A percentile compares a stretch with the other conserved stretches of the same genome.
These are phyloP conservation scores for Balaeniceps rex DNA, from an alignment of 2,113 vertebrate genomes.

Conservation along the genomic window DNA sequence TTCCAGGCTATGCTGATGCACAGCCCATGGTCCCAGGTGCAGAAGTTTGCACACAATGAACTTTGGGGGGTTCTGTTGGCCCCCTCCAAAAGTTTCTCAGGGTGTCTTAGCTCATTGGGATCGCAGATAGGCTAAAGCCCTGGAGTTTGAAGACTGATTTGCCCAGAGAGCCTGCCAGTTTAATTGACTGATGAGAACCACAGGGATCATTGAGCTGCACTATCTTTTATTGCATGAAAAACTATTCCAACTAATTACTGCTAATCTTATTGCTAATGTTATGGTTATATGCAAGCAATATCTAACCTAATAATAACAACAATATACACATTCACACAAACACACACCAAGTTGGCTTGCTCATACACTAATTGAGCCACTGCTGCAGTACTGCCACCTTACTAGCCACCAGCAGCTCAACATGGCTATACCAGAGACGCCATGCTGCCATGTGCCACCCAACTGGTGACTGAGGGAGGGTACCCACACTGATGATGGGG, in stretches of 20 bases:
- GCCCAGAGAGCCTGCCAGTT: not conserved
- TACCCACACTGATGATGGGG: not conserved
- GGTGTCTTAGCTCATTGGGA: not conserved
- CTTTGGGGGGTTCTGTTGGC: not conserved
- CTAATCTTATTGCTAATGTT: not conserved
- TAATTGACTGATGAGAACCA: not conserved
- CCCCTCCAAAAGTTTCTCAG: not conserved
- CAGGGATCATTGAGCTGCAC: not conserved
- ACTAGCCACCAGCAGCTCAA: not conserved
- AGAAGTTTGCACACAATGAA: not conserved
- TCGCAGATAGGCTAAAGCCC: not conserved
- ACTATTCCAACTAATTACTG: not conserved
- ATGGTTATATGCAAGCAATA: not conserved
- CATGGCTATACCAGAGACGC: not conserved
- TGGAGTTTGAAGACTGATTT: not conserved
- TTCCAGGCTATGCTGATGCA: not conserved
- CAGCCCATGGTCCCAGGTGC: rapidly evolving
- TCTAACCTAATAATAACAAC: not conserved
- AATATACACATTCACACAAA: not conserved
- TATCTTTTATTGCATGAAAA: not conserved
- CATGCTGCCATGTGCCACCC: not conserved
- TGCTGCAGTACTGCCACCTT: not conserved
- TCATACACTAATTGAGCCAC: not conserved
- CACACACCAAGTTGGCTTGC: not conserved
- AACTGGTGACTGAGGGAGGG: not conserved